Base-by-base conservation (phyloP, 2,113 vertebrate genomes). In the Geococcyx californianus region DNA sequence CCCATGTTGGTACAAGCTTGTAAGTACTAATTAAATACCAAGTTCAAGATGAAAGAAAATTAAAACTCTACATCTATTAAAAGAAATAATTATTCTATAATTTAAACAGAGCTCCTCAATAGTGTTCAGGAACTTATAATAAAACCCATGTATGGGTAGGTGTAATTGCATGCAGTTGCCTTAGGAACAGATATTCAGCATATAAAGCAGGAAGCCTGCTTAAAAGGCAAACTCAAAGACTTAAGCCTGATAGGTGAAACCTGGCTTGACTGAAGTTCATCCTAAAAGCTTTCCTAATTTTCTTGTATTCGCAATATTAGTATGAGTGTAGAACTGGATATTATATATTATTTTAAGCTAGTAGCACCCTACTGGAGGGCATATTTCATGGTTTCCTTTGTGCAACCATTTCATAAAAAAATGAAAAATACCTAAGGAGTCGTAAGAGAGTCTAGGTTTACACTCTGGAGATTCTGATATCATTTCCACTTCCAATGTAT, bases 111-210 rank as follows among this genome's bases (percentile, higher is more conserved):
- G 38, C 86, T 96, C 42, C 75, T 89, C 89, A 86, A 21, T 9
- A 93, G 64, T 13, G 55, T 78, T 95, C 55, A 94, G 47, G 80
- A 94, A 76, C 47, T 60, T 92, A 73, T 54, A 90, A 95, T 73
- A 91, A 67, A 91, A 70, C 68, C 49, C 52, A 45, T 86, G 69
- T 91, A 87, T 49, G 45, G 95, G 95, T 96, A 95, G 94, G 93
- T 97, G 89, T 96, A 96, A 96, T 94, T 85, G 92, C 34, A 95
- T 91, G 77, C 92, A 94, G 96, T 95, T 96, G 89, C 96, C 96
- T 95, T 97, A 97, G 96, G 91, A 97, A 97, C 94, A 95, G 87
- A 64, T 63, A 68, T 49, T 95, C 89, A 91, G 87, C 77, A 74
- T 17, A 73, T 38, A 90, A 86, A 90, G 79, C 56, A 94, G 55